Percentiles rank a stretch among this genome's conserved stretches.
These are phyloP conservation scores for Megalurothrips usitatus DNA, from an alignment of 2,888 invertebrate genomes.

Conservation along the genomic window DNA sequence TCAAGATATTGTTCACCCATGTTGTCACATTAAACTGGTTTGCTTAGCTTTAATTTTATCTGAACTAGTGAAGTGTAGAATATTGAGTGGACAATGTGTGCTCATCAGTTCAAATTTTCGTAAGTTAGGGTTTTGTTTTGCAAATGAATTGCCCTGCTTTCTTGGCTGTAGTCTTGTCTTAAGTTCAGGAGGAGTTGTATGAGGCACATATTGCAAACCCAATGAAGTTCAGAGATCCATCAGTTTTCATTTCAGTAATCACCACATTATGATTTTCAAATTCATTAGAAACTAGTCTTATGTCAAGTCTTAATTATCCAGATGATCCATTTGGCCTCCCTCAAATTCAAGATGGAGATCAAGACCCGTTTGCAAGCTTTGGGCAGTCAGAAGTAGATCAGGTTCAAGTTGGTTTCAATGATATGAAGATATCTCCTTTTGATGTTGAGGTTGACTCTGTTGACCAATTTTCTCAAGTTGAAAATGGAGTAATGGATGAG, in stretches of 20 bases:
- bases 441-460: neutral
- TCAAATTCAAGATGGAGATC: constrained; percentile 34
- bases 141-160: too few species aligned
- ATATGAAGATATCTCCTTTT: neutral
- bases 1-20: too few species aligned
- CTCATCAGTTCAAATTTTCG: neutral
- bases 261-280: neutral
- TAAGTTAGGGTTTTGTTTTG: too few species aligned
- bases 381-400: constrained; percentile 41
- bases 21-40: too few species aligned
- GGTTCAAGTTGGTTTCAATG: constrained; percentile 30
- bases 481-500: neutral
- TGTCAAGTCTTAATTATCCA: constrained; percentile 28
- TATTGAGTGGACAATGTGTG: neutral
- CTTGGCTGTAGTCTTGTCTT: too few species aligned
- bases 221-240: too few species aligned
- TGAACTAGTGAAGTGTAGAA: constrained; percentile 39
- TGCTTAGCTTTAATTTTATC: neutral
- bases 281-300: constrained; percentile 30
- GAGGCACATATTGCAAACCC: too few species aligned
- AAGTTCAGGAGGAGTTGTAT: too few species aligned
- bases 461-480: neutral
- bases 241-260: too few species aligned
- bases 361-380: constrained; percentile 42
- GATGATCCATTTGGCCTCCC: constrained; percentile 22